These are phyloP conservation scores for Drosophila affinis DNA, from an alignment of 2,888 invertebrate species.

Conservation along the genomic window DNA sequence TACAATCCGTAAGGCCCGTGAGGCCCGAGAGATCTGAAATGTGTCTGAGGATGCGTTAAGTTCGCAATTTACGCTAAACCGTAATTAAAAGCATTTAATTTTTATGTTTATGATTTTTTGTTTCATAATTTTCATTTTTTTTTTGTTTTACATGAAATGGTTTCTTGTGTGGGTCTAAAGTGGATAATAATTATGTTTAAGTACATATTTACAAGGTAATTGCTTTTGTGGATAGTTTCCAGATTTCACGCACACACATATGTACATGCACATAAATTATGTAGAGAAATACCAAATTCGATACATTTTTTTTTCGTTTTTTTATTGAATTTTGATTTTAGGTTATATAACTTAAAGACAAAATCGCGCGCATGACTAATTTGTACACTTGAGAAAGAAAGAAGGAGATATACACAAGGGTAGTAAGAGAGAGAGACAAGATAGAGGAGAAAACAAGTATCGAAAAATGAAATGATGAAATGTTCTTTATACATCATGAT, in stretches of 20 bases:
- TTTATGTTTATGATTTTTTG: conserved; percentile 45
- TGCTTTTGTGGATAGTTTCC: conserved; percentile 15
- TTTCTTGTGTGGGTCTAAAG: conserved; percentile 34
- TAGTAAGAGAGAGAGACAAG: not conserved
- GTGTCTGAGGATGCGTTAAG: conserved; percentile 3
- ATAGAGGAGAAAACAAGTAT: conserved; percentile 18
- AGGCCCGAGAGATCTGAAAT: not conserved
- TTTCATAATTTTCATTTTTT: conserved; percentile 43
- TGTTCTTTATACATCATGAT: conserved; percentile 35
- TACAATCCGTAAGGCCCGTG: not conserved
- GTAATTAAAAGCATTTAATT: conserved; percentile 45
- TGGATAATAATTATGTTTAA: conserved; percentile 53
- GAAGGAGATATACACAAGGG: conserved; percentile 14
- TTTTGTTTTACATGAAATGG: conserved; percentile 51
- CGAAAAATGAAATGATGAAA: conserved; percentile 43
- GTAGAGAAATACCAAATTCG: conserved; percentile 37
- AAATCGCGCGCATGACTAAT: conserved; percentile 81
- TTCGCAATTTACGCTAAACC: not conserved
- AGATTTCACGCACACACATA: conserved; percentile 2
- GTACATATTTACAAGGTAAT: conserved; percentile 68
- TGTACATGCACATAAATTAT: too few relatives aligned
- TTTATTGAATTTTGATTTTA: conserved; percentile 45
- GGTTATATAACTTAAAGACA: conserved; percentile 71
- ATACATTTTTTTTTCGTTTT: conserved; percentile 30
- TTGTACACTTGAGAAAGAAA: conserved; percentile 77